A percentile compares a stretch with the other conserved stretches of the same genome.
Evolutionary conservation across 2,113 vertebrate species (phyloP).

Genomic region (Ibidorhyncha struthersii): DNA sequence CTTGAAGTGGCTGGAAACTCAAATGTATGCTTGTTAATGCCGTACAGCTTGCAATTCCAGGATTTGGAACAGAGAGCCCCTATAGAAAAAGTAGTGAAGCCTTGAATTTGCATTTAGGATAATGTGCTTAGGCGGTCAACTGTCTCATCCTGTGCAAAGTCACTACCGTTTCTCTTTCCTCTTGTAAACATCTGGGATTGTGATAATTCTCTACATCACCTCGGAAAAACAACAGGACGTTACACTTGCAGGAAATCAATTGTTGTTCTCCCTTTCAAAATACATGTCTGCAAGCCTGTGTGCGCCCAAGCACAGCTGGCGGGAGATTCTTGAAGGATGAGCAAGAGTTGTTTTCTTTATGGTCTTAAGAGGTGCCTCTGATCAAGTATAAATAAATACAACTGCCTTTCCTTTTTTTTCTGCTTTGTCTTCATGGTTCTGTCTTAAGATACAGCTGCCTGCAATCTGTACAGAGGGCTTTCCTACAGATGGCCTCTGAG

Average conservation of each 20-base stretch:
- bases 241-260: constrained; percentile 18
- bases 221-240: constrained; percentile 5
- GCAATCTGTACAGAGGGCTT: not conserved
- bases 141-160: not conserved
- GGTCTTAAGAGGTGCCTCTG: not conserved
- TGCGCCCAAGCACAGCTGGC: not conserved
- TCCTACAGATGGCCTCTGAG: not conserved
- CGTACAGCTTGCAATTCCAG: not conserved
- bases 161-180: not conserved
- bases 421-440: not conserved
- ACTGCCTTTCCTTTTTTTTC: not conserved
- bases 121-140: not conserved
- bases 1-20: constrained; percentile 32
- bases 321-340: not conserved
- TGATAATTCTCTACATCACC: constrained; percentile 24
- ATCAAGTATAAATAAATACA: not conserved
- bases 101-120: not conserved
- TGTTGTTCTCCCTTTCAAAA: constrained; percentile 33
- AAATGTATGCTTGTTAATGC: not conserved
- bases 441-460: not conserved
- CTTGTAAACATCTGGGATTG: constrained; percentile 29
- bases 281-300: not conserved
- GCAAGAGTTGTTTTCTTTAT: not conserved
- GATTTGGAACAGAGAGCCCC: not conserved
- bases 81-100: not conserved